A percentile compares a stretch with the other conserved stretches of the same genome.
These are phyloP conservation scores for Xerus inauris DNA, from an alignment of 2,113 vertebrate species.

Conservation along the genomic window DNA sequence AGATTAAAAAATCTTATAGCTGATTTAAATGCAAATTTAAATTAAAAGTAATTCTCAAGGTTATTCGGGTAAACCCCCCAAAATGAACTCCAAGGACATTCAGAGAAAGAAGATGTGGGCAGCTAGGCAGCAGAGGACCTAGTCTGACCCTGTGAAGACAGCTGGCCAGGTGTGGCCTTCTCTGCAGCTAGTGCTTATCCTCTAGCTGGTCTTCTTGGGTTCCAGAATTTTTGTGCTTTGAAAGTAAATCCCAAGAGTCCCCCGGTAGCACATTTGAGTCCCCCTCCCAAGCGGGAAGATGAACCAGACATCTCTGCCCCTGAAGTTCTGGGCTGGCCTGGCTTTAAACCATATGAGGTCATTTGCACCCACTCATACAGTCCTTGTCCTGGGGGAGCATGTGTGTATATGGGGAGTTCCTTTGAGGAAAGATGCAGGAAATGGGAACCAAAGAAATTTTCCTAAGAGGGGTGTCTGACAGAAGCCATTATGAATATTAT, in stretches of 20 bases:
- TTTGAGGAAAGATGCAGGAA: conserved; percentile 6
- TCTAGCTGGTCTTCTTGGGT: background rate
- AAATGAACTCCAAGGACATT: background rate
- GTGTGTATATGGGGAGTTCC: background rate
- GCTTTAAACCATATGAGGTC: background rate
- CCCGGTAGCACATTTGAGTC: background rate
- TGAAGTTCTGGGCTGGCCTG: background rate
- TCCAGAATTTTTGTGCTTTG: conserved; percentile 30
- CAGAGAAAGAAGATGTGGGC: background rate
- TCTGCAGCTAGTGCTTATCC: background rate
- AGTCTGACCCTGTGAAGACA: background rate
- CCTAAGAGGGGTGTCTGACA: background rate
- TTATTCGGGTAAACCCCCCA: background rate
- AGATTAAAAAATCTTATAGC: background rate
- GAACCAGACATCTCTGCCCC: background rate
- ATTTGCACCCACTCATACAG: background rate
- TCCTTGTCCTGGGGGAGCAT: background rate
- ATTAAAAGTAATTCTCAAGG: background rate
- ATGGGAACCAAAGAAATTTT: conserved; percentile 11
- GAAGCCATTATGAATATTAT: background rate
- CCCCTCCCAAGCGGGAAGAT: background rate
- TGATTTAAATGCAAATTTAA: conserved; percentile 9
- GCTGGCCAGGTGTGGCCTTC: background rate
- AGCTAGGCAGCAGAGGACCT: background rate
- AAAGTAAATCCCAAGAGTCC: background rate